Percentiles rank a stretch among this genome's conserved stretches.
phyloP scores from a whole-genome alignment of 2,113 vertebrate species.

The Corythornis vintsioides region DNA sequence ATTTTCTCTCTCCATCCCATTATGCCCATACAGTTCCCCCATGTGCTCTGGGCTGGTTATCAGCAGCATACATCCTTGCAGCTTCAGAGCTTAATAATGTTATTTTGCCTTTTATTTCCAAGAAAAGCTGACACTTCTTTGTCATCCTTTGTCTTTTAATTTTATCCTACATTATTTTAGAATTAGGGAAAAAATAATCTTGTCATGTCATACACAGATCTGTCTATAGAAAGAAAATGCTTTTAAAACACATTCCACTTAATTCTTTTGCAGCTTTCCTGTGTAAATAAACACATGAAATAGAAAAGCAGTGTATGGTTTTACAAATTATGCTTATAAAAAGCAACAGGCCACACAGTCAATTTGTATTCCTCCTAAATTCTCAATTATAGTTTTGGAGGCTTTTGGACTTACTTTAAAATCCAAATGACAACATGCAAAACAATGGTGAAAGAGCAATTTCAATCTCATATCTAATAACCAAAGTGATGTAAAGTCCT shows the following conservation, averaged over 20 bases:
- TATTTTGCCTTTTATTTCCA: neutral
- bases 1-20: neutral
- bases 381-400: neutral
- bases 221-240: neutral
- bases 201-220: neutral
- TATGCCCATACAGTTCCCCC: neutral
- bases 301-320: neutral
- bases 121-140: neutral
- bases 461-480: neutral
- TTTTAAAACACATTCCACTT: neutral
- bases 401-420: neutral
- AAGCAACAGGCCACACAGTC: neutral
- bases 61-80: neutral
- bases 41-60: rapidly evolving
- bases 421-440: neutral
- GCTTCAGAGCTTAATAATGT: neutral
- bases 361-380: neutral
- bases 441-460: neutral
- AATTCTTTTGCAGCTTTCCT: neutral
- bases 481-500: neutral
- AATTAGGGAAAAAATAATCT: neutral
- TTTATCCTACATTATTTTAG: neutral
- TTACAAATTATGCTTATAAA: neutral
- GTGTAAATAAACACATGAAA: neutral
- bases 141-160: neutral